Evolutionary conservation across 1,140 invertebrate genomes (phyloP).

Genomic region (Drosophila simulans): DNA sequence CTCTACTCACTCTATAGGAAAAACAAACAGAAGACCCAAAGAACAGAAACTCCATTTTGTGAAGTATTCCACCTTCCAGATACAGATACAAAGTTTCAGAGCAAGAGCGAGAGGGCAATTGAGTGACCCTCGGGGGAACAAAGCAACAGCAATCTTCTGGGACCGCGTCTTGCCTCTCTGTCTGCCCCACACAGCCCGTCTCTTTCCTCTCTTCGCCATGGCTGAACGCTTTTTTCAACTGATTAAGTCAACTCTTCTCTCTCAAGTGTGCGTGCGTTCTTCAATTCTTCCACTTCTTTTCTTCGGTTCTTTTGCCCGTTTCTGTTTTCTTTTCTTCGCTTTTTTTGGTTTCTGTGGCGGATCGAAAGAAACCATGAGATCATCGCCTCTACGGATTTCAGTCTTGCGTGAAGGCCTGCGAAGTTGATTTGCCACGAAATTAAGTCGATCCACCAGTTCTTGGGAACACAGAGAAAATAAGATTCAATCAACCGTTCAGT

Average conservation of each 20-base stretch:
- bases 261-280: conserved; percentile 47
- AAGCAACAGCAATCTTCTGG: conserved; percentile 76
- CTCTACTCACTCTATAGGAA: conserved; percentile 4
- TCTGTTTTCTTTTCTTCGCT: conserved; percentile 50
- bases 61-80: conserved; percentile 48
- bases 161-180: conserved; percentile 38
- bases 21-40: conserved; percentile 1
- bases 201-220: conserved; percentile 58
- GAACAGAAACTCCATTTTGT: conserved; percentile 73
- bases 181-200: conserved; percentile 11
- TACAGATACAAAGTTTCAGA: conserved; percentile 63
- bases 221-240: conserved; percentile 81
- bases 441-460: conserved; percentile 69
- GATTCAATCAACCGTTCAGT: too few species aligned
- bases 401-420: conserved; percentile 73
- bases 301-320: conserved; percentile 15
- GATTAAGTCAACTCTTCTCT: conserved; percentile 80
- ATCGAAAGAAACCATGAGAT: conserved; percentile 63
- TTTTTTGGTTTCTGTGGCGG: conserved; percentile 14
- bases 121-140: conserved; percentile 76
- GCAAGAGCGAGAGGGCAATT: conserved; percentile 56
- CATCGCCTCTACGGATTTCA: conserved; percentile 76
- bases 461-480: conserved; percentile 10
- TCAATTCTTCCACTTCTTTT: conserved; percentile 21
- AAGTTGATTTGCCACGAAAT: conserved; percentile 82